These are phyloP conservation scores for Scartelaos histophorus DNA, from an alignment of 2,113 vertebrate species.

Conservation along the genomic window DNA sequence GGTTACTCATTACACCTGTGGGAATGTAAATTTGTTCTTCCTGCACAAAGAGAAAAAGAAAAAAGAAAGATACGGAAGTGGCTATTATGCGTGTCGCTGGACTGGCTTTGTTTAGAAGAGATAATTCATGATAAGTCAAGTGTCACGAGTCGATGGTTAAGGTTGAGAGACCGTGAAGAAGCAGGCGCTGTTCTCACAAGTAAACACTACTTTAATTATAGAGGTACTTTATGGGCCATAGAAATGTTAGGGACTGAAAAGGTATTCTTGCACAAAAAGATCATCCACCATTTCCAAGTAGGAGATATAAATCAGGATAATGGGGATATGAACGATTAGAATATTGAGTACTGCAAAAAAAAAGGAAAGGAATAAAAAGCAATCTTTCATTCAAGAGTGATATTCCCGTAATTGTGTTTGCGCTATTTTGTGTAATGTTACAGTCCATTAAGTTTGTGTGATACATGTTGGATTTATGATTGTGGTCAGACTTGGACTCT, in stretches of 20 bases:
- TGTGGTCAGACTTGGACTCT: too few relatives aligned
- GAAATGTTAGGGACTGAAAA: background rate
- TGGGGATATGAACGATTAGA: too few relatives aligned
- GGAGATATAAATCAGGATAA: too few relatives aligned
- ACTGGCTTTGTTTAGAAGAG: background rate
- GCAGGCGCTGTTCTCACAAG: constrained; percentile 24
- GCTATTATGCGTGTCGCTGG: background rate
- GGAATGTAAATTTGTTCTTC: constrained; percentile 40
- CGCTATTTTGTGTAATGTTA: too few relatives aligned
- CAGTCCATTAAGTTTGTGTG: too few relatives aligned
- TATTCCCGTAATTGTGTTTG: too few relatives aligned
- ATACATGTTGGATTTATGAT: too few relatives aligned
- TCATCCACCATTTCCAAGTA: too few relatives aligned
- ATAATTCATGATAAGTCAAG: background rate
- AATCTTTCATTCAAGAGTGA: too few relatives aligned
- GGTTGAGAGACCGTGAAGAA: constrained; percentile 15
- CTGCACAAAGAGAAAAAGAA: constrained; percentile 12
- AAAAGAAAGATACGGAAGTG: background rate
- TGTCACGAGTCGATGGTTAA: constrained; percentile 8
- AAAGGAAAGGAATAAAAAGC: too few relatives aligned
- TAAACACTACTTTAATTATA: constrained; percentile 15
- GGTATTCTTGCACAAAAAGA: too few relatives aligned
- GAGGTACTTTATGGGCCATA: background rate
- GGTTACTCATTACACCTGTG: constrained; percentile 67
- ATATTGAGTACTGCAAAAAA: too few relatives aligned